Base-by-base conservation (phyloP, 2,113 vertebrate genomes). In the Otolemur garnettii region DNA sequence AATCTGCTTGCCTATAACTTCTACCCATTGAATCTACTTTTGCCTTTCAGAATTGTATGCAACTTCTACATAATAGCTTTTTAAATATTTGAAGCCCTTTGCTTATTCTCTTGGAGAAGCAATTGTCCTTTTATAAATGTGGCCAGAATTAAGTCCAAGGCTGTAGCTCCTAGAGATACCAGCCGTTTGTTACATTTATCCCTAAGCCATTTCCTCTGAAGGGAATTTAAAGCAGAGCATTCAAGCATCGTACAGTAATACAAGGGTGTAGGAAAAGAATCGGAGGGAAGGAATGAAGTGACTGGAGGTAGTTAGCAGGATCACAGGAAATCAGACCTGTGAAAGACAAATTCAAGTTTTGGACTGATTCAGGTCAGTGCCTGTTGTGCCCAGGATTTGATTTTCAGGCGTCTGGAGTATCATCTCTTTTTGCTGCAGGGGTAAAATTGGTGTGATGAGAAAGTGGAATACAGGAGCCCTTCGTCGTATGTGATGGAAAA, bases 191-290 rank as follows among this genome's bases (percentile, higher is more conserved):
- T 60, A 33, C 42, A 64, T 83, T 85, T 85, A 69, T 77, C 35
- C 15, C 14, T 71, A 55, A 95, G n/a, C 72, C 75, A 64, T 96
- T 86, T 97, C 62, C 62, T 94, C 89, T 80, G 24, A 96, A 88
- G 82, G 78, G 28, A 91, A 62, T 45, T 77, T 64, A 68, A 22
- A 33, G 53, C 89, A 64, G 33, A 78, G 17, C 33, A 6, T 57
- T 91, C 28, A 30, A 18, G 62, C 7, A 4, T 42, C 21, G 15
- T 26, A 64, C 18, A 62, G 13, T 53, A 45, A 86, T 28, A 57
- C 4, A 71, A 50, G 14, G 69, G 5, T 66, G 0, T 35, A 28
- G 64, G 38, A 90, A 81, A 88, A 84, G 62, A 71, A 68, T 24
- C 22, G 78, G 53, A 68, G 78, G 28, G 42, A 57, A 86, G 30